Base-by-base conservation (phyloP, 2,888 invertebrate genomes). In the Epinotia nisella region DNA sequence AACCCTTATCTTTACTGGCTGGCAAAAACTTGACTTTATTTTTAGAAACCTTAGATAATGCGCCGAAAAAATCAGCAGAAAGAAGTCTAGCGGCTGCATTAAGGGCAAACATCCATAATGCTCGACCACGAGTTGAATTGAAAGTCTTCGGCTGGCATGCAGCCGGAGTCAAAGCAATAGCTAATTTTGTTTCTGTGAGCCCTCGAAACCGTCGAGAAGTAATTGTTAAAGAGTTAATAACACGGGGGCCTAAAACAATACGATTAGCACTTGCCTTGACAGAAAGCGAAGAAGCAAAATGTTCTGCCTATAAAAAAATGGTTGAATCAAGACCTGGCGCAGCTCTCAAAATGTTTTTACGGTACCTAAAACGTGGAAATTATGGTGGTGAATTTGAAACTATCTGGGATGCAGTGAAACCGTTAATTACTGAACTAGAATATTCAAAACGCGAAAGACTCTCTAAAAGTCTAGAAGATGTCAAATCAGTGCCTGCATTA, bases 31-130 rank as follows among this genome's bases (percentile, higher is more conserved):
- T 66, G 0, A 60, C 41, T n/a, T 19, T 13, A 4, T 29, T 60
- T 1, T 35, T 71, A 45, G 41, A 71, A 55, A 53, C 15, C 15
- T 45, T 71, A 41, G 60, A 66, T 55, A n/a, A 1, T 55, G 53
- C 13, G 0, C n/a, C 65, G 1, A 55, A 60, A 39, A 66, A 66
- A 29, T 55, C 71, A 60, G 19, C 66, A 29, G 15, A 45, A 13
- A 66, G 17, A 71, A 60, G 66, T 60, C 45, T 71, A 60, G 66
- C 71, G 29, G 56, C 29, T 53, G 71, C 60, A 10, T 60, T 71
- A 29, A 71, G 66, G 60, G 60, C 53, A 10, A 71, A 71, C 15
- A 29, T 19, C 53, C 71, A 71, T 55, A 59, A 29, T 13, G 13
- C 60, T 7, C 41, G 60, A 60, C 71, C 71, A 29, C 45, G 41